Evolutionary conservation across 2,888 invertebrate species (phyloP).

Genomic region (Caenorhabditis angaria): DNA sequence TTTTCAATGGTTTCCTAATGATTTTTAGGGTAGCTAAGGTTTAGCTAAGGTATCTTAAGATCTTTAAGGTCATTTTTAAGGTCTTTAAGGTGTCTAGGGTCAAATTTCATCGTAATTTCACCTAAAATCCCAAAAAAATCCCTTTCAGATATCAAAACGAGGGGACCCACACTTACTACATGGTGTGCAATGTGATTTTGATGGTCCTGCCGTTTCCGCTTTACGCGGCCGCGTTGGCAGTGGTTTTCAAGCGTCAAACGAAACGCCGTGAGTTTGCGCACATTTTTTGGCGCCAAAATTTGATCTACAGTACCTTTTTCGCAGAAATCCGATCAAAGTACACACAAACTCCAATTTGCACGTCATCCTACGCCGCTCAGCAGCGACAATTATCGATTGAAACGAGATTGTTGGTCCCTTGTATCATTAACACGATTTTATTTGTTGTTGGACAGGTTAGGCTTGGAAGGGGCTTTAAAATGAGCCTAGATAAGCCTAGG

Average conservation of each 20-base stretch:
- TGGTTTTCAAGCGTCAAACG: constrained; percentile 48
- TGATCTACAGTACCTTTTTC: no score
- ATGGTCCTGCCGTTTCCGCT: constrained; percentile 64
- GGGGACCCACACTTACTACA: constrained; percentile 59
- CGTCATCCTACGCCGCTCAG: constrained; percentile 47
- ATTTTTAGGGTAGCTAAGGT: no score
- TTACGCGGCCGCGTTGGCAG: constrained; percentile 51
- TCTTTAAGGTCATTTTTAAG: no score
- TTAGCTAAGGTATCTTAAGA: no score
- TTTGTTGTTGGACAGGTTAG: constrained; percentile 62
- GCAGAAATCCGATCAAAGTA: constrained; percentile 52
- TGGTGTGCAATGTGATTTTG: constrained; percentile 57
- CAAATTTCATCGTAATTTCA: no score
- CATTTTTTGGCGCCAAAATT: no score
- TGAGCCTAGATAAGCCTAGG: no score
- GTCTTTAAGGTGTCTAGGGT: no score
- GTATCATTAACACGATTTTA: constrained; percentile 59
- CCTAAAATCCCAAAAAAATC: background rate
- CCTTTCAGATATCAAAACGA: constrained; percentile 27
- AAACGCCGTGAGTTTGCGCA: no score
- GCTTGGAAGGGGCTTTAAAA: background rate
- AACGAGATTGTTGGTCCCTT: constrained; percentile 58
- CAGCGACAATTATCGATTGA: constrained; percentile 61
- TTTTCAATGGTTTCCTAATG: background rate
- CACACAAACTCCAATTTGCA: constrained; percentile 41